Percentiles rank a stretch among this genome's conserved stretches.
Conservation (phyloP, 2,888 invertebrate genomes). For the Hyppa rectilinea region DNA sequence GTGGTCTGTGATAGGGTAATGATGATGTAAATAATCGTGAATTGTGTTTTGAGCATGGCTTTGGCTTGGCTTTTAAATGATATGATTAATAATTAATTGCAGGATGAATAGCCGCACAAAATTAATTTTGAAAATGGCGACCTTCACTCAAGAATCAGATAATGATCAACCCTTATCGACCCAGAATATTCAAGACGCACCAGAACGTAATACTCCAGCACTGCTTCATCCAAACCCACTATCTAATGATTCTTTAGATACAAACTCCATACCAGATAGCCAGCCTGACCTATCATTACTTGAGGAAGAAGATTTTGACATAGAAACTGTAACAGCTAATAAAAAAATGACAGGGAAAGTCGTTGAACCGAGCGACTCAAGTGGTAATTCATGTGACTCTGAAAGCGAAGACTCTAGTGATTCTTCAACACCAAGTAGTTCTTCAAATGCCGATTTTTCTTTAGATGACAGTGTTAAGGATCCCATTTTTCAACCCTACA, state of each 20-base stretch:
- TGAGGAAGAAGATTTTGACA: background rate
- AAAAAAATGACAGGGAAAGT: background rate
- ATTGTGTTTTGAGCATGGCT: no score
- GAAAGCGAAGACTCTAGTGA: background rate
- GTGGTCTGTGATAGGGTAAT: no score
- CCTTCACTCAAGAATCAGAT: background rate
- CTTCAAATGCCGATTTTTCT: background rate
- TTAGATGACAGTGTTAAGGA: slow-evolving; percentile 7
- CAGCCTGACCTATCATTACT: background rate
- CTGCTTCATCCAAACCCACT: background rate
- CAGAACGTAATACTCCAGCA: slow-evolving; percentile 2
- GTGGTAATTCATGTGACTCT: background rate
- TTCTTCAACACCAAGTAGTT: background rate
- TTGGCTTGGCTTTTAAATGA: background rate
- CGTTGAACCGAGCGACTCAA: background rate
- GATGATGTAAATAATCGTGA: no score
- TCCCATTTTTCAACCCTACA: background rate
- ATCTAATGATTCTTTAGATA: slow-evolving; percentile 3
- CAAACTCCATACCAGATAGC: slow-evolving; percentile 4
- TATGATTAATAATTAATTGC: background rate
- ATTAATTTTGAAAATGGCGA: background rate
- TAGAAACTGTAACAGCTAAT: background rate
- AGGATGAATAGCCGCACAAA: background rate
- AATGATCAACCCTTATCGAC: background rate
- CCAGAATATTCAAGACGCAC: background rate